Conservation (phyloP, 2,888 invertebrate genomes). For the Chloroclysta siterata region DNA sequence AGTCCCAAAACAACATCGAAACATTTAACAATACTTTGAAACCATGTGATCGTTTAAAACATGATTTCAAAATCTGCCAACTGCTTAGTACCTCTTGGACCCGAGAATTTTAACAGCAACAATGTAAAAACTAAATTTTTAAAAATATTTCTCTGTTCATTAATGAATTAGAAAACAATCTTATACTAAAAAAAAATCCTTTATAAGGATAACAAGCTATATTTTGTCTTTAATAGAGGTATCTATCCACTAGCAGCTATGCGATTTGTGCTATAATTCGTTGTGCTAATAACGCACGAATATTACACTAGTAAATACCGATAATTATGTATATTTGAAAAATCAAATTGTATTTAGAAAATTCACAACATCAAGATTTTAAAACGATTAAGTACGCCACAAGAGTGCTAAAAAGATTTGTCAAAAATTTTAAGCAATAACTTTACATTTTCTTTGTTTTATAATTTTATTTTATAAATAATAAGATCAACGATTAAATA, state of each 20-base stretch:
- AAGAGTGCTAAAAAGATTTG: constrained; percentile 26
- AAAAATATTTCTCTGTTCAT: constrained; percentile 72
- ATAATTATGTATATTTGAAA: constrained; percentile 38
- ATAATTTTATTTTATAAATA: constrained; percentile 14
- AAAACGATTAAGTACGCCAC: constrained; percentile 29
- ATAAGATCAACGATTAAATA: constrained; percentile 19
- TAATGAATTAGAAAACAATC: constrained; percentile 67
- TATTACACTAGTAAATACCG: constrained; percentile 45
- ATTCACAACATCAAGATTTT: constrained; percentile 34
- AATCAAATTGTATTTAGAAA: constrained; percentile 53
- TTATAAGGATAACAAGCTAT: constrained; percentile 81
- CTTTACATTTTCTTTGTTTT: constrained; percentile 16
- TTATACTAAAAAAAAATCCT: constrained; percentile 78
- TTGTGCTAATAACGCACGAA: constrained; percentile 64
- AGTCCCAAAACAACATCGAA: constrained; percentile 44
- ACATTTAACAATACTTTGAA: constrained; percentile 49
- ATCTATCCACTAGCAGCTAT: constrained; percentile 70
- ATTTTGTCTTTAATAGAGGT: constrained; percentile 79
- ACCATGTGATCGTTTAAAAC: constrained; percentile 18
- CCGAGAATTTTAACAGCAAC: constrained; percentile 75
- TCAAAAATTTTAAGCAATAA: constrained; percentile 29
- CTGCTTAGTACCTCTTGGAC: constrained; percentile 72
- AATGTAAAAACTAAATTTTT: constrained; percentile 73
- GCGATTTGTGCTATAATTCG: constrained; percentile 68
- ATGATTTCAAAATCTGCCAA: constrained; percentile 58